A percentile compares a stretch with the other conserved stretches of the same genome.
Conservation (phyloP, 2,797 vertebrate genomes). For the Aythya fuligula region DNA sequence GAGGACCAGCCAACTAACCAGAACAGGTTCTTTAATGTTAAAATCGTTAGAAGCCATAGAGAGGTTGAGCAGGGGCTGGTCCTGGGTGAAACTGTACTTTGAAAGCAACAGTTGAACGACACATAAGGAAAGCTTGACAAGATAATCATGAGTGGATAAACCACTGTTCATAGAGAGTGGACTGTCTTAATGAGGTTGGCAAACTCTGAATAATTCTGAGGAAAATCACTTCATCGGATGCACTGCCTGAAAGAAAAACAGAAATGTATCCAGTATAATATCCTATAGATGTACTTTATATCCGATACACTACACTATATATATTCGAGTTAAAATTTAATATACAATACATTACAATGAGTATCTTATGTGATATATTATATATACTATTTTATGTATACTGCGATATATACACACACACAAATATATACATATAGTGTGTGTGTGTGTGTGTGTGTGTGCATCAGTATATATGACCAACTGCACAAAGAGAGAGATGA, state of each 20-base stretch:
- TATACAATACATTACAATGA: not conserved
- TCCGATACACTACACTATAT: not conserved
- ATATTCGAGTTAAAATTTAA: not conserved
- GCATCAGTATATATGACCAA: not conserved
- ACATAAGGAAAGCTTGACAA: not conserved
- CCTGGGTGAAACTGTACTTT: not conserved
- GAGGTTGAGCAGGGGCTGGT: not conserved
- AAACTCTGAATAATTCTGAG: conserved; percentile 3
- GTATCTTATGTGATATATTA: not conserved
- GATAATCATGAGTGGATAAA: not conserved
- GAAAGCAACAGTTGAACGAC: not conserved
- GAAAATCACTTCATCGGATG: not conserved
- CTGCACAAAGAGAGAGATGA: not conserved
- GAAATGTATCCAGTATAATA: not conserved
- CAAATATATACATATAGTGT: not conserved
- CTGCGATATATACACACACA: not conserved
- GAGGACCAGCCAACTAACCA: not conserved
- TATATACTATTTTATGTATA: not conserved
- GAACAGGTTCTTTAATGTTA: not conserved
- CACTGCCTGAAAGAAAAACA: not conserved
- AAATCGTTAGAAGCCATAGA: not conserved
- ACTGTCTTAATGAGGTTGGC: not conserved
- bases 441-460: not conserved
- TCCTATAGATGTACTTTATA: not conserved
- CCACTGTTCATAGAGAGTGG: not conserved